A percentile compares a stretch with the other conserved stretches of the same genome.
Conservation (phyloP, 2,888 invertebrate genomes). For the Conomelus anceps region DNA sequence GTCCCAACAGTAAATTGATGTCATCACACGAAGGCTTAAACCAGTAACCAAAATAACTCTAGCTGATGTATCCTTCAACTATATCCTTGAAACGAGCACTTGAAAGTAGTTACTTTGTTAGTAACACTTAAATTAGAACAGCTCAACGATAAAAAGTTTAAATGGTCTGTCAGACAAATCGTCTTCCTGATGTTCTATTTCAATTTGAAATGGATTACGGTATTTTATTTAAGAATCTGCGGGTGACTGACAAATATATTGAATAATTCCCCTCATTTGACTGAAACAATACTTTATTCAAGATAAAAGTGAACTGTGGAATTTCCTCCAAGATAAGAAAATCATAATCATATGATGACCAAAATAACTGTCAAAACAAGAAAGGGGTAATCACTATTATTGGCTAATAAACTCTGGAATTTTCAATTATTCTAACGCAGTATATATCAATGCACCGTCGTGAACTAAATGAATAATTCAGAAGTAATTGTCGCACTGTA, state of each 20-base stretch:
- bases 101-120: neutral
- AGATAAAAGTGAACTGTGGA: neutral
- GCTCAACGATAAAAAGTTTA: neutral
- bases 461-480: neutral
- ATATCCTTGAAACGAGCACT: neutral
- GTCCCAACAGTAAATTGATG: too few species aligned
- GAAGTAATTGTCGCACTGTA: neutral
- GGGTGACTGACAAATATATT: neutral
- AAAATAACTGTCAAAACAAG: neutral
- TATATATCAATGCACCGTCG: too few species aligned
- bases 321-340: neutral
- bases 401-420: neutral
- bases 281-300: neutral
- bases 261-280: neutral
- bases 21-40: too few species aligned
- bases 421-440: neutral
- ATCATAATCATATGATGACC: neutral
- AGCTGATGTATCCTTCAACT: too few species aligned
- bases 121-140: neutral
- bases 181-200: neutral
- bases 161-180: neutral
- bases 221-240: neutral
- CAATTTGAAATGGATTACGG: too few species aligned
- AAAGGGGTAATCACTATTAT: neutral
- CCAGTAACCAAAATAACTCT: too few species aligned